A percentile compares a stretch with the other conserved stretches of the same genome.
Evolutionary conservation across 2,113 vertebrate genomes (phyloP).

Genomic region (Ailuropoda melanoleuca): DNA sequence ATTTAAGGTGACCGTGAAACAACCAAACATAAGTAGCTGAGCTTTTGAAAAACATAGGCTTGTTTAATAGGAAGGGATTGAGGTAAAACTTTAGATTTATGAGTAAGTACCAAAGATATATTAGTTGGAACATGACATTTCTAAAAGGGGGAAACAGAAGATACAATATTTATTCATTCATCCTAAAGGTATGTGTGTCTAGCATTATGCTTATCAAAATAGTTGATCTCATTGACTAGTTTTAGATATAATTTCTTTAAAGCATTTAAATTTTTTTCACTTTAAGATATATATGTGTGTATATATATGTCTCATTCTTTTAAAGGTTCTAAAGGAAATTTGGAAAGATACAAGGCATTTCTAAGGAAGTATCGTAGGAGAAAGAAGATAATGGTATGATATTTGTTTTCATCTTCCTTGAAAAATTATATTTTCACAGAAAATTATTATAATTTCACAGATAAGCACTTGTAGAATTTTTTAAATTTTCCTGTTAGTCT

Average conservation of each 20-base stretch:
- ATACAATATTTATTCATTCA: not conserved
- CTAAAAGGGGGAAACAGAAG: conserved; percentile 11
- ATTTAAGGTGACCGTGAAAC: not conserved
- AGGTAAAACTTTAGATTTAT: not conserved
- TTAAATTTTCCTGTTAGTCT: not conserved
- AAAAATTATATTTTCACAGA: conserved; percentile 52
- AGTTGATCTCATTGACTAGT: not conserved
- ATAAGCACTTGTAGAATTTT: conserved; percentile 21
- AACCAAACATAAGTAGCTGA: not conserved
- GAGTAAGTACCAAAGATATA: not conserved
- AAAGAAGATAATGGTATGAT: conserved; percentile 55
- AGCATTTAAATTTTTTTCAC: not conserved
- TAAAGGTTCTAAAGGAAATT: conserved; percentile 47
- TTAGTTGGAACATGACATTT: not conserved
- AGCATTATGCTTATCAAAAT: conserved; percentile 27
- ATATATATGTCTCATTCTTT: not conserved
- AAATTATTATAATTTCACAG: not conserved
- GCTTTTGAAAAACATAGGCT: not conserved
- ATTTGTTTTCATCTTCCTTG: conserved; percentile 34
- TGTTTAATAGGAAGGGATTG: not conserved
- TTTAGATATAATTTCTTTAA: conserved; percentile 43
- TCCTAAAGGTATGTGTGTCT: not conserved
- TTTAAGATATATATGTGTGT: not conserved
- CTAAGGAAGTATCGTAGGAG: not conserved
- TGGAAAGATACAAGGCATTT: conserved; percentile 24